Percentiles rank a stretch among this genome's conserved stretches.
phyloP scores from a whole-genome alignment of 2,888 invertebrate species.

The Thelaira solivaga region DNA sequence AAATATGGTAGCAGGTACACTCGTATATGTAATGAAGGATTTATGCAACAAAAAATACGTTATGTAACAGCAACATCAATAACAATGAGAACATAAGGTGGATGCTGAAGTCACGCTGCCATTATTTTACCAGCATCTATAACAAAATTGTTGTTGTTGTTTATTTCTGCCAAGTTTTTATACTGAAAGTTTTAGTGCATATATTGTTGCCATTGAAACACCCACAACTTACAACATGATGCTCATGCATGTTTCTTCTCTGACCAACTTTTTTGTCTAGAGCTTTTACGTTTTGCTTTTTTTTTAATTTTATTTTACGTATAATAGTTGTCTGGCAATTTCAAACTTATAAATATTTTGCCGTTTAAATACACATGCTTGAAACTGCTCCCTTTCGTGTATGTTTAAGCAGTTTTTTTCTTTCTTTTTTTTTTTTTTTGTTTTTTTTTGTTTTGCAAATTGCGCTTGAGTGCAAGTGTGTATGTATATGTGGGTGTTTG shows the following conservation, averaged over 20 bases:
- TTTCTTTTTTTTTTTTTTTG: background rate
- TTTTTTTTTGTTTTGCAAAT: too few species aligned
- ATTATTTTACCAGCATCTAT: background rate
- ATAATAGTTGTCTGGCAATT: conserved; percentile 47
- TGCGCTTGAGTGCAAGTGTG: too few species aligned
- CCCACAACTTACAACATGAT: conserved; percentile 24
- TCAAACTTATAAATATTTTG: conserved; percentile 51
- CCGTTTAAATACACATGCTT: conserved; percentile 30
- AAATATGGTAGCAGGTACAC: too few species aligned
- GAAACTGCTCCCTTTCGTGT: conserved; percentile 6
- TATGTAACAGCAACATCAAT: conserved; percentile 21
- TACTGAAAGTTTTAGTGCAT: conserved; percentile 22
- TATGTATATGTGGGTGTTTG: background rate
- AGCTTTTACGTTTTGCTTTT: background rate
- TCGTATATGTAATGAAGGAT: background rate
- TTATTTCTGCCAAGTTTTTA: background rate
- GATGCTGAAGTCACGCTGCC: too few species aligned
- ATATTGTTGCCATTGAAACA: conserved; percentile 47
- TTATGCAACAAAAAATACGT: conserved; percentile 3
- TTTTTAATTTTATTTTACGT: conserved; percentile 6
- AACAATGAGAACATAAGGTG: too few species aligned
- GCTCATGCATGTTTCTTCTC: conserved; percentile 47
- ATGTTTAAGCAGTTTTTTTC: background rate
- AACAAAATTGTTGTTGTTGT: conserved; percentile 12
- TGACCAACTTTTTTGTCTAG: conserved; percentile 27